Evolutionary conservation across 64 coral and sea anemone species (phyloP).

Genomic region (Platygyra sinensis): DNA sequence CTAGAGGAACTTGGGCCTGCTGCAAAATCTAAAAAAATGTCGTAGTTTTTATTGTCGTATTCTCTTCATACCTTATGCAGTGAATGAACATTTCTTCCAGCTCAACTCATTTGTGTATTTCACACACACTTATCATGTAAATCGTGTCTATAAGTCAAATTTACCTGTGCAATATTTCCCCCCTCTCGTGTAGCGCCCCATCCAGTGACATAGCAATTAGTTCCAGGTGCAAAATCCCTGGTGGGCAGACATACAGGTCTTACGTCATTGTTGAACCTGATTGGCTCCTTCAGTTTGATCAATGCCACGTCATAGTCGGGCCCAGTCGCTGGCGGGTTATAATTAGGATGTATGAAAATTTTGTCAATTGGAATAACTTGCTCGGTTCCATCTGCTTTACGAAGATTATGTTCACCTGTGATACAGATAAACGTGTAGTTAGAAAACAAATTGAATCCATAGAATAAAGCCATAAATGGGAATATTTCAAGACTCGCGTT

Average conservation of each 20-base stretch:
- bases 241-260: conserved; percentile 45
- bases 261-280: conserved; percentile 24
- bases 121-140: no score
- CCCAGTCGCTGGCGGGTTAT: neutral
- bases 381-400: neutral
- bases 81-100: no score
- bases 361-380: neutral
- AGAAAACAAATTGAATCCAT: no score
- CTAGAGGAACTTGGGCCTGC: conserved; percentile 77
- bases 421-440: no score
- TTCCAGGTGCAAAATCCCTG: neutral
- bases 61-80: no score
- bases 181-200: neutral
- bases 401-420: neutral
- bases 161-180: neutral
- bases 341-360: neutral
- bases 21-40: conserved; percentile 29
- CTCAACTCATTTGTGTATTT: no score
- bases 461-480: no score
- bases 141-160: neutral
- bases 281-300: conserved; percentile 9
- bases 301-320: conserved; percentile 60
- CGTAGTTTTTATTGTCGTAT: neutral
- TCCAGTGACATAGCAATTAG: conserved; percentile 1
- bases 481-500: no score